Evolutionary conservation across 2,113 vertebrate species (phyloP).

Genomic region (Etheostoma spectabile): DNA sequence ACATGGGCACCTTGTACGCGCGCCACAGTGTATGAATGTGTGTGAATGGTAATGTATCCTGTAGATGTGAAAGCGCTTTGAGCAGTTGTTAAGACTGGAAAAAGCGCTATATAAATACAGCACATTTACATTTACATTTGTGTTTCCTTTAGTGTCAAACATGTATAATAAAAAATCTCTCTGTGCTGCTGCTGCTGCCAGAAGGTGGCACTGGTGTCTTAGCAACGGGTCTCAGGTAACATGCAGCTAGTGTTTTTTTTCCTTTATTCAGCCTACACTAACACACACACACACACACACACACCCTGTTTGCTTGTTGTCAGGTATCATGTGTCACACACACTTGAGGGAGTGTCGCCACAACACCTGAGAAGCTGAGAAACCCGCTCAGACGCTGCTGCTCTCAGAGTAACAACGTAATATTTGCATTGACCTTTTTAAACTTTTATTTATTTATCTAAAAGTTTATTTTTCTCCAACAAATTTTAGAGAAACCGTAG

Average conservation of each 20-base stretch:
- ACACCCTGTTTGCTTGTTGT: constrained; percentile 39
- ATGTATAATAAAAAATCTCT: background rate
- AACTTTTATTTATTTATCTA: no score
- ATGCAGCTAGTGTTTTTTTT: background rate
- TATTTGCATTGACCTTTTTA: background rate
- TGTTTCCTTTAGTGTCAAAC: no score
- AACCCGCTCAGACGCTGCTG: constrained; percentile 29
- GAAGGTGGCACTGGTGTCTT: constrained; percentile 46
- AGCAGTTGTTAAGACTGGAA: no score
- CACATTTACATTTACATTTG: no score
- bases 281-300: constrained; percentile 33
- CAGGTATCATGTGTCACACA: constrained; percentile 58
- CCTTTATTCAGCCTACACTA: background rate
- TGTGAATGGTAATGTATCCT: no score
- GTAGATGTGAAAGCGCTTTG: no score
- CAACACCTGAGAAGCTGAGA: constrained; percentile 60
- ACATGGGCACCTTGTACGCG: no score
- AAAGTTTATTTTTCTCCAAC: no score
- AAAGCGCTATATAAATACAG: no score
- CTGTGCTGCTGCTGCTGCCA: background rate
- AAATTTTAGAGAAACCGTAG: no score
- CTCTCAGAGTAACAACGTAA: background rate
- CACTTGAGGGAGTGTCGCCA: constrained; percentile 36
- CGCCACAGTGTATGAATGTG: no score
- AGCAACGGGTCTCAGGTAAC: background rate